Evolutionary conservation across 2,888 invertebrate genomes (phyloP).

Genomic region (Pediacus dermestoides): DNA sequence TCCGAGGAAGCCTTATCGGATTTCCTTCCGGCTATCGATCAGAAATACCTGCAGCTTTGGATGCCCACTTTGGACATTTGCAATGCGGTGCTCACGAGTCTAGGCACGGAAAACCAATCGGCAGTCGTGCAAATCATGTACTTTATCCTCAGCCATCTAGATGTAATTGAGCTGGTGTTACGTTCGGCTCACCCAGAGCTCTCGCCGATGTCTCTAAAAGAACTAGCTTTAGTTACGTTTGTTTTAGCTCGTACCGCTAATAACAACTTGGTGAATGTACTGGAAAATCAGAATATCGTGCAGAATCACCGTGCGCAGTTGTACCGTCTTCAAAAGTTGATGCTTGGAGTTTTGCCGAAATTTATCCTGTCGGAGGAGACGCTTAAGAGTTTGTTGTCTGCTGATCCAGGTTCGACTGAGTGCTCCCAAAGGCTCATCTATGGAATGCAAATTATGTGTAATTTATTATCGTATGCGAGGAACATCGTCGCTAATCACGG

Average conservation of each 20-base stretch:
- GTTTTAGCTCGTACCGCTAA: constrained; percentile 45
- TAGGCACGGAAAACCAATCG: constrained; percentile 80
- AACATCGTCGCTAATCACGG: constrained; percentile 61
- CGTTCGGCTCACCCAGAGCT: constrained; percentile 66
- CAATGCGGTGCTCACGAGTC: constrained; percentile 74
- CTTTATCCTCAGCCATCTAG: constrained; percentile 76
- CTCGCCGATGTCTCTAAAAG: constrained; percentile 64
- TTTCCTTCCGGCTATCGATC: constrained; percentile 62
- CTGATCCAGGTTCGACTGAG: constrained; percentile 37
- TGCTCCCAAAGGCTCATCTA: constrained; percentile 49
- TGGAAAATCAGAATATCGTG: constrained; percentile 46
- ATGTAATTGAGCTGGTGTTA: constrained; percentile 75
- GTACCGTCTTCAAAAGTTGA: constrained; percentile 67
- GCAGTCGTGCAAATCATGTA: constrained; percentile 77
- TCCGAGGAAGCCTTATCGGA: constrained; percentile 38
- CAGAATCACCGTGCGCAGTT: constrained; percentile 57
- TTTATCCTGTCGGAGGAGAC: constrained; percentile 53
- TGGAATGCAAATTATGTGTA: constrained; percentile 64
- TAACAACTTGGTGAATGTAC: constrained; percentile 40
- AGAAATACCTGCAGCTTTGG: constrained; percentile 78
- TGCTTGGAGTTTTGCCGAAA: constrained; percentile 70
- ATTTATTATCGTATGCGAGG: constrained; percentile 67
- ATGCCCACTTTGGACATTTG: constrained; percentile 79
- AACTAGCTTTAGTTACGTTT: constrained; percentile 71
- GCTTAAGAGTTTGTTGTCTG: constrained; percentile 41